Base-by-base conservation (phyloP, 1,140 invertebrate genomes). In the Drosophila truncata region DNA sequence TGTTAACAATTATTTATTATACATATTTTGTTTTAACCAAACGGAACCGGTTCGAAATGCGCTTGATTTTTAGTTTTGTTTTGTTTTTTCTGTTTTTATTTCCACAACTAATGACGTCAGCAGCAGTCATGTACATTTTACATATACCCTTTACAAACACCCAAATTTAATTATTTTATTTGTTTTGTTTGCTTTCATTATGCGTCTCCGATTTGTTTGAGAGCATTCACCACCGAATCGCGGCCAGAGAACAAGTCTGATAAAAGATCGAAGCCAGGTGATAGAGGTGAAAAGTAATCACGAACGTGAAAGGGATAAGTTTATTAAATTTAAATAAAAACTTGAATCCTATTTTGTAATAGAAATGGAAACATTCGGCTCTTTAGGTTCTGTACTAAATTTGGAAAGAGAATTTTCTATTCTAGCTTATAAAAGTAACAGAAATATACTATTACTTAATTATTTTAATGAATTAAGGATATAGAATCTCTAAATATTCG, bases 11-110 rank as follows among this genome's bases (percentile, higher is more conserved):
- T 42, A 55, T 64, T 59, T 61, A 60, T 69, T 70, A 44, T 70
- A 46, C 37, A 47, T 49, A 41, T 77, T 74, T 75, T 35, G 25
- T 29, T 59, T 44, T 23, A 64, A 74, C 59, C 69, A 65, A 82
- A 67, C 37, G 58, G 55, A 85, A 85, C 78, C 67, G 67, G 67
- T 80, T 85, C 46, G 52, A 78, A 64, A 57, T 80, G 52, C 71
- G 60, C 33, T 59, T 65, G 49, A 58, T 50, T 60, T 74, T 61
- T 42, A 57, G 33, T 57, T 65, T 65, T 44, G 27, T 57, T 31
- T 49, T 37, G 41, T 65, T 35, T 66, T 66, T 66, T 33, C 58
- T 29, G 27, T 42, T 42, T 42, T 18, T 20, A 13, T 23, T 23
- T 18, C 42, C n/a, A 42, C 20, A 47, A 23, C 29, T 29, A 35